phyloP scores from a whole-genome alignment of 2,888 invertebrate genomes.

The Spatulosminthurus flaviceps region DNA sequence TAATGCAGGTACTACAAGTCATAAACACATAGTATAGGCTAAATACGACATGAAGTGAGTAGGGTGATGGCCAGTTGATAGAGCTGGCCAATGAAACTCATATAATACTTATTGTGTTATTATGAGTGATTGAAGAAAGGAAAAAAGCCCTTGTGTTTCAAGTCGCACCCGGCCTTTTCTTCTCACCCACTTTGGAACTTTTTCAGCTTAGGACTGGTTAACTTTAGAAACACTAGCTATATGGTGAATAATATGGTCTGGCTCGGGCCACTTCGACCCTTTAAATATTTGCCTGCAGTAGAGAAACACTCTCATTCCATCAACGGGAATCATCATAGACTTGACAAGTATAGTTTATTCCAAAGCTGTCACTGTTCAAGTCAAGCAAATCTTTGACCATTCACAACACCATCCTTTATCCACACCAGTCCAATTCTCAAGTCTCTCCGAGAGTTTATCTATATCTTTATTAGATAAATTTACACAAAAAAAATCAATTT shows the following conservation, averaged over 20 bases:
- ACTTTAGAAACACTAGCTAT: constrained; percentile 36
- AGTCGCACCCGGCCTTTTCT: constrained; percentile 37
- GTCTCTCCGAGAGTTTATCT: neutral
- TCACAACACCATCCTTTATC: neutral
- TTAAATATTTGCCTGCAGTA: constrained; percentile 46
- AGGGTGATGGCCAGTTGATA: constrained; percentile 1
- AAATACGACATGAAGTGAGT: too few species aligned
- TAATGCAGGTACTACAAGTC: neutral
- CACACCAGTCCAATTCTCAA: neutral
- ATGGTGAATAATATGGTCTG: constrained; percentile 11
- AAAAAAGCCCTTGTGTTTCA: constrained; percentile 35
- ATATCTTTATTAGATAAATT: too few species aligned
- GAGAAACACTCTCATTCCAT: constrained; percentile 47
- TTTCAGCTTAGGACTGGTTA: constrained; percentile 29
- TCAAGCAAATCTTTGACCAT: constrained; percentile 3
- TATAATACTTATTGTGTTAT: constrained; percentile 18
- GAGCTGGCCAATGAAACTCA: constrained; percentile 22
- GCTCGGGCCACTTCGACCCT: constrained; percentile 44
- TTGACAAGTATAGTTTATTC: constrained; percentile 18
- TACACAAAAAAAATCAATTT: too few species aligned
- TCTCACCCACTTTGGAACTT: constrained; percentile 40
- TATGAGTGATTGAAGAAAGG: constrained; percentile 30
- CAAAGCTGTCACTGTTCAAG: neutral
- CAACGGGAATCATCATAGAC: constrained; percentile 44
- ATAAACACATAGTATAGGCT: too few species aligned